A percentile compares a stretch with the other conserved stretches of the same genome.
phyloP scores from a whole-genome alignment of 2,113 vertebrate genomes.

The Parotia lawesii region DNA sequence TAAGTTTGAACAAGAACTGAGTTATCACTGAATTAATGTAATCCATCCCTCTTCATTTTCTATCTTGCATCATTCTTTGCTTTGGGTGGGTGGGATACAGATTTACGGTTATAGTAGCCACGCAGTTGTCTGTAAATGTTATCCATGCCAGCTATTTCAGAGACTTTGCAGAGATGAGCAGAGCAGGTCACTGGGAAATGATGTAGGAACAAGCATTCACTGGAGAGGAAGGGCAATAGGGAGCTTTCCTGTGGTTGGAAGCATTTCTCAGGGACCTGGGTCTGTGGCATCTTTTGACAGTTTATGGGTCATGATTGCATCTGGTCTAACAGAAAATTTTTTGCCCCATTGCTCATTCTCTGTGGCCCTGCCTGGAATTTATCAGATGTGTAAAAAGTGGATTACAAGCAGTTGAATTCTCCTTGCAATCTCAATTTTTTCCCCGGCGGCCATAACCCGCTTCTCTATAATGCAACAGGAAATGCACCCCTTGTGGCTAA shows the following conservation, averaged over 20 bases:
- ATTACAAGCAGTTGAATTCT: background rate
- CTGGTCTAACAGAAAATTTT: background rate
- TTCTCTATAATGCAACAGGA: background rate
- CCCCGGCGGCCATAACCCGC: background rate
- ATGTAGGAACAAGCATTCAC: background rate
- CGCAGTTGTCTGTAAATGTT: background rate
- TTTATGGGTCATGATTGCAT: background rate
- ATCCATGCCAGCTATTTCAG: background rate
- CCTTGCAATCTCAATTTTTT: background rate
- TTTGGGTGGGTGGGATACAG: background rate
- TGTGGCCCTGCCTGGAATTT: background rate
- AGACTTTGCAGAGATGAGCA: background rate
- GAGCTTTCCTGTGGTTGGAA: background rate
- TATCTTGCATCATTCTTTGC: background rate
- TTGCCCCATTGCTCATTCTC: background rate
- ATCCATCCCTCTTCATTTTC: background rate
- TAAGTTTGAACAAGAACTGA: slow-evolving; percentile 5
- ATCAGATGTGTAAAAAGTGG: background rate
- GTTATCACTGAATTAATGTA: background rate
- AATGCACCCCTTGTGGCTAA: background rate
- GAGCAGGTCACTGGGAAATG: background rate
- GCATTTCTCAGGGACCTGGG: background rate
- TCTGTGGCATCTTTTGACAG: background rate
- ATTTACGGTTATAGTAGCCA: background rate
- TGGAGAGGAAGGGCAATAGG: background rate